phyloP scores from a whole-genome alignment of 2,888 invertebrate species.

The Tortrix viridana region DNA sequence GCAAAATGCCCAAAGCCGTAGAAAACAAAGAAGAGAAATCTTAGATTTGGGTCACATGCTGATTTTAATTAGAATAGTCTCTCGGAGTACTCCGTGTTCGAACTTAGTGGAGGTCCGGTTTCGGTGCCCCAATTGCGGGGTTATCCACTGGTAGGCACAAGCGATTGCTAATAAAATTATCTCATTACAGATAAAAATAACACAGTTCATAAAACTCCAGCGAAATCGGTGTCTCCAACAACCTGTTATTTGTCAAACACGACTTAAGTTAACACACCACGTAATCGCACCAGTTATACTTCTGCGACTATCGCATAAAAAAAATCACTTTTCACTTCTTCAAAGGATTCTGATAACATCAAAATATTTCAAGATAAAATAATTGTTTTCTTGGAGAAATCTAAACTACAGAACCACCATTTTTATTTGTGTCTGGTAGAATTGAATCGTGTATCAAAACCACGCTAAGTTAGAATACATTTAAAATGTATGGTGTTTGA shows the following conservation, averaged over 20 bases:
- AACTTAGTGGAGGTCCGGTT: slow-evolving; percentile 35
- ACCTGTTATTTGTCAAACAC: slow-evolving; percentile 82
- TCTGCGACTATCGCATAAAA: slow-evolving; percentile 51
- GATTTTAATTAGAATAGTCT: slow-evolving; percentile 66
- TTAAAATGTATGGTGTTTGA: slow-evolving; percentile 12
- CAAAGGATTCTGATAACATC: slow-evolving; percentile 48
- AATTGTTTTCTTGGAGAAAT: slow-evolving; percentile 65
- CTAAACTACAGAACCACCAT: slow-evolving; percentile 77
- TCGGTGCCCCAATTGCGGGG: slow-evolving; percentile 37
- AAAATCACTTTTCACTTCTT: slow-evolving; percentile 54
- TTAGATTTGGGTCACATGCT: slow-evolving; percentile 83
- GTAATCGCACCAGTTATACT: slow-evolving; percentile 62
- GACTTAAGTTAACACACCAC: slow-evolving; percentile 69
- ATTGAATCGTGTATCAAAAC: slow-evolving; percentile 63
- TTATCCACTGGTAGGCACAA: slow-evolving; percentile 23
- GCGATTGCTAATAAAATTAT: slow-evolving; percentile 47
- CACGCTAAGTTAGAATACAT: slow-evolving; percentile 7
- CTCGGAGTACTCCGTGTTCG: slow-evolving; percentile 26
- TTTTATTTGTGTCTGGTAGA: slow-evolving; percentile 77
- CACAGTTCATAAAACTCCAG: slow-evolving; percentile 68
- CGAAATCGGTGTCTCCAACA: slow-evolving; percentile 81
- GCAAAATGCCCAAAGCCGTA: slow-evolving; percentile 53
- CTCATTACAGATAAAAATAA: slow-evolving; percentile 59
- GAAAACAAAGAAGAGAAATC: slow-evolving; percentile 80
- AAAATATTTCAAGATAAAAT: slow-evolving; percentile 58